Conservation (phyloP, 2,888 invertebrate genomes). For the Conops quadrifasciatus region DNA sequence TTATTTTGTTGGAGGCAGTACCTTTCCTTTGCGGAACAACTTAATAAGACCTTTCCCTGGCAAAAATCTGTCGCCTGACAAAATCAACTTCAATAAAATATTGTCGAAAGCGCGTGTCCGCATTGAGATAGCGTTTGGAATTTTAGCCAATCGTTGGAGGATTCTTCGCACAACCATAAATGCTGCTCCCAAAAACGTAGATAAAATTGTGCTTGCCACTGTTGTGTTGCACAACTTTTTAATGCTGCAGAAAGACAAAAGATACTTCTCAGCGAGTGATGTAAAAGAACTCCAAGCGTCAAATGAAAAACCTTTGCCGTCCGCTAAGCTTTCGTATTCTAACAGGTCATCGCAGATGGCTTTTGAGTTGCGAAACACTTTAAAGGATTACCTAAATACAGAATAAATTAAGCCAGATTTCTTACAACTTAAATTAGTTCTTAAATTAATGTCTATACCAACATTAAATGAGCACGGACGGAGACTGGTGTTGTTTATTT, state of each 20-base stretch:
- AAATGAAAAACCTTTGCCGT: not conserved
- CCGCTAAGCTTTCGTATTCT: not conserved
- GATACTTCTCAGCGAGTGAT: not conserved
- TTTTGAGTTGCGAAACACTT: not conserved
- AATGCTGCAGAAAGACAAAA: not conserved
- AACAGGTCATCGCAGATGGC: not conserved
- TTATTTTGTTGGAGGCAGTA: constrained; percentile 35
- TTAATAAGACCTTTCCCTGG: constrained; percentile 29
- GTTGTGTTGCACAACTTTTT: constrained; percentile 21
- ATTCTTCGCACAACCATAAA: not conserved
- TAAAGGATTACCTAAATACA: not conserved
- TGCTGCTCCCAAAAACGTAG: constrained; percentile 12
- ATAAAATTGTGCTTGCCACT: constrained; percentile 27
- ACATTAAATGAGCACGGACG: no score
- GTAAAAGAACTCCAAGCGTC: not conserved
- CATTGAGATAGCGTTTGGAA: not conserved
- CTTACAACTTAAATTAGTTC: not conserved
- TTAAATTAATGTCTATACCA: no score
- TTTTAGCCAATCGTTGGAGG: constrained; percentile 10
- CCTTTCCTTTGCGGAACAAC: constrained; percentile 26
- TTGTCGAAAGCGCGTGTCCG: not conserved
- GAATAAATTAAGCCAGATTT: not conserved
- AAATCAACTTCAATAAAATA: not conserved
- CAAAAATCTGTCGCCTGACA: not conserved
- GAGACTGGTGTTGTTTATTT: no score